Percentiles rank a stretch among this genome's conserved stretches.
Evolutionary conservation across 2,888 invertebrate species (phyloP).

Genomic region (Pseudococcus longispinus): DNA sequence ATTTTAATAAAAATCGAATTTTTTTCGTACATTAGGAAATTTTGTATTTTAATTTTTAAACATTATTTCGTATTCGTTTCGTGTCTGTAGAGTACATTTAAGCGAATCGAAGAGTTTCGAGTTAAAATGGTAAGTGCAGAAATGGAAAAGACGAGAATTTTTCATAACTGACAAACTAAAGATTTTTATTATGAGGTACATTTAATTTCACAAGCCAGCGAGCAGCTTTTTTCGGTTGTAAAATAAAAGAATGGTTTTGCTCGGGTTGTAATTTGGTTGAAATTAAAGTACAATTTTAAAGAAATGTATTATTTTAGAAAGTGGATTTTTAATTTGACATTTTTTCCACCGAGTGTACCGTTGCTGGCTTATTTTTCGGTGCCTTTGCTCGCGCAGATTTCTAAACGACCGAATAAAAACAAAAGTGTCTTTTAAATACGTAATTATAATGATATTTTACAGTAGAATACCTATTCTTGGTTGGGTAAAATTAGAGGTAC

Average conservation of each 20-base stretch:
- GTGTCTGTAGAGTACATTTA: constrained; percentile 2
- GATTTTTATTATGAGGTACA: constrained; percentile 27
- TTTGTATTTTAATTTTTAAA: constrained; percentile 25
- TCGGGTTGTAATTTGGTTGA: constrained; percentile 20
- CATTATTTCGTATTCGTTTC: constrained; percentile 12
- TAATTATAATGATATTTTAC: neutral
- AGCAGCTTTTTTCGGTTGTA: neutral
- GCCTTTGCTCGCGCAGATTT: neutral
- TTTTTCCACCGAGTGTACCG: neutral
- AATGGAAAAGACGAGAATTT: constrained; percentile 34
- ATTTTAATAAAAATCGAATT: constrained; percentile 35
- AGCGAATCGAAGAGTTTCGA: constrained; percentile 7
- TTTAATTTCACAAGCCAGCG: constrained; percentile 30
- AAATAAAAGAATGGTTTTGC: neutral
- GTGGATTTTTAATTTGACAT: constrained; percentile 7
- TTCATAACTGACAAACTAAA: constrained; percentile 43
- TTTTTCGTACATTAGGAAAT: neutral
- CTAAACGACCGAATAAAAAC: neutral
- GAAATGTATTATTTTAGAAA: constrained; percentile 7
- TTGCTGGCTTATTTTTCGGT: neutral
- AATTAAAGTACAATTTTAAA: constrained; percentile 22
- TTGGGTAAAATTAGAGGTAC: no score
- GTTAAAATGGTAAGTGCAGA: constrained; percentile 8
- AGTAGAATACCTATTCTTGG: no score
- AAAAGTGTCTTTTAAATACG: neutral